phyloP scores from a whole-genome alignment of 1,140 invertebrate species.

The Andricus grossulariae region DNA sequence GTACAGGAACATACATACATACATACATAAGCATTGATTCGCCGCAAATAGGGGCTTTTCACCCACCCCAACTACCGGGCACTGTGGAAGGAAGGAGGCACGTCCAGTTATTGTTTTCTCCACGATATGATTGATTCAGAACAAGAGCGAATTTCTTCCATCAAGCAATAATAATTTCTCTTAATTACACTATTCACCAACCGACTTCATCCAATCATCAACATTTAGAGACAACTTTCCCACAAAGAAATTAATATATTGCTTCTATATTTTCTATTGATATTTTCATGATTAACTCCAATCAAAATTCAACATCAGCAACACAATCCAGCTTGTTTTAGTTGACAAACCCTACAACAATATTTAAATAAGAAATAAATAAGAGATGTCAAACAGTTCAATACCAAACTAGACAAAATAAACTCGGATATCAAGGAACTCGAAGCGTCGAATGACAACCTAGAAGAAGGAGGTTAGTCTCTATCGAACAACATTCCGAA shows the following conservation, averaged over 20 bases:
- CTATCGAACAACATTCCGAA: no score
- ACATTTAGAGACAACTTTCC: neutral
- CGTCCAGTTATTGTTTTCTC: slow-evolving; percentile 54
- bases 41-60: slow-evolving; percentile 52
- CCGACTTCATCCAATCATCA: slow-evolving; percentile 13
- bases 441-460: no score
- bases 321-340: no score
- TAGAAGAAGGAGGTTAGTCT: no score
- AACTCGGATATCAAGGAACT: no score
- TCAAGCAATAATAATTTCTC: slow-evolving; percentile 11
- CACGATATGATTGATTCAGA: slow-evolving; percentile 53
- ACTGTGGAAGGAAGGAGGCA: slow-evolving; percentile 33
- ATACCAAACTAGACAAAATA: no score
- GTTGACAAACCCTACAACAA: no score
- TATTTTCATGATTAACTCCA: no score
- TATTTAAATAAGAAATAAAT: no score
- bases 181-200: slow-evolving; percentile 34
- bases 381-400: no score
- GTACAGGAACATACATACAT: slow-evolving; percentile 49
- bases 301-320: no score
- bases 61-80: slow-evolving; percentile 43
- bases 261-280: no score
- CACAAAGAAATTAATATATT: neutral
- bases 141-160: slow-evolving; percentile 40
- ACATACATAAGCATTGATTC: slow-evolving; percentile 56